Percentiles rank a stretch among this genome's conserved stretches.
These are phyloP conservation scores for Napeogenes sylphis DNA, from an alignment of 2,888 invertebrate genomes.

Conservation along the genomic window DNA sequence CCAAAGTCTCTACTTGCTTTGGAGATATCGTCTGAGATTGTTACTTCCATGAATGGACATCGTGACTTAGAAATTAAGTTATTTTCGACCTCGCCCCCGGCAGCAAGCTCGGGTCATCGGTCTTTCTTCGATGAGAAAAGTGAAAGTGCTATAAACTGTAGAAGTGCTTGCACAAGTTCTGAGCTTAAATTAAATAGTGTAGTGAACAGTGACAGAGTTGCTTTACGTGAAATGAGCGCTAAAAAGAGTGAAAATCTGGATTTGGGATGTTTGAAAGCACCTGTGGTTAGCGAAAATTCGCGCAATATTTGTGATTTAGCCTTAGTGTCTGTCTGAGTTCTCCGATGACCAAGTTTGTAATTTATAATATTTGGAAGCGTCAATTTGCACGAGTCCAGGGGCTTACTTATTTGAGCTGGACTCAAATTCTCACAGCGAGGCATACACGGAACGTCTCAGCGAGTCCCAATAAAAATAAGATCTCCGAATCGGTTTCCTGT, in stretches of 20 bases:
- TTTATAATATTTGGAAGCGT: conserved; percentile 49
- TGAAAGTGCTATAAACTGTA: conserved; percentile 69
- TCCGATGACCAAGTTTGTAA: conserved; percentile 50
- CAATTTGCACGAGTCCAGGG: conserved; percentile 53
- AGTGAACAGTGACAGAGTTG: conserved; percentile 60
- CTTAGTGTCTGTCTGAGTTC: conserved; percentile 73
- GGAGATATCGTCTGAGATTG: conserved; percentile 87
- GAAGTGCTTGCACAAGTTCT: conserved; percentile 58
- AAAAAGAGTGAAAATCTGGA: conserved; percentile 63
- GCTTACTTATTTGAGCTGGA: conserved; percentile 74
- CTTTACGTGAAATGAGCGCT: conserved; percentile 56
- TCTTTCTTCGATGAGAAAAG: conserved; percentile 73
- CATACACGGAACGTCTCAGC: conserved; percentile 67
- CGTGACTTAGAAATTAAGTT: conserved; percentile 88
- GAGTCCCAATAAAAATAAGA: conserved; percentile 67
- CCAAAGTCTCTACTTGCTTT: conserved; percentile 71
- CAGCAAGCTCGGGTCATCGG: conserved; percentile 63
- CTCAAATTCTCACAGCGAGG: conserved; percentile 73
- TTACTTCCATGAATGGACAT: conserved; percentile 86
- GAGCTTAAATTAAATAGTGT: conserved; percentile 67
- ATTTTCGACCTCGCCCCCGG: conserved; percentile 80
- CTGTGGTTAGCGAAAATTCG: conserved; percentile 52
- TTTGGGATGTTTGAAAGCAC: conserved; percentile 56
- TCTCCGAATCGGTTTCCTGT: conserved; percentile 78
- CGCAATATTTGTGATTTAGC: conserved; percentile 76